These are phyloP conservation scores for Lomographa bimaculata DNA, from an alignment of 2,888 invertebrate genomes.

Conservation along the genomic window DNA sequence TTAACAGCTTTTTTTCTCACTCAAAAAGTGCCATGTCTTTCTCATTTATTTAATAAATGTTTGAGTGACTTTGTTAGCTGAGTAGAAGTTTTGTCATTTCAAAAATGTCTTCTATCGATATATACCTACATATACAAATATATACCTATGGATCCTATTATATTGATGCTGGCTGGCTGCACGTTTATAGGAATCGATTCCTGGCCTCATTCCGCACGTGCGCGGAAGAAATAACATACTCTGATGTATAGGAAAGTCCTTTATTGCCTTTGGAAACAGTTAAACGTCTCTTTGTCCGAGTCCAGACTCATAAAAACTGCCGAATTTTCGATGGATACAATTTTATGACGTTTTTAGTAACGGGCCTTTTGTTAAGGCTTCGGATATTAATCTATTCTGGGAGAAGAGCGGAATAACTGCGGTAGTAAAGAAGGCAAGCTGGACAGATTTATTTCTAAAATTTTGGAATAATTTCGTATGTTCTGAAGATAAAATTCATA, in stretches of 20 bases:
- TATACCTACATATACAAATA: too few species aligned
- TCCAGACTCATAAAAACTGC: constrained; percentile 73
- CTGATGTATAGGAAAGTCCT: constrained; percentile 60
- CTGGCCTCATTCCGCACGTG: constrained; percentile 67
- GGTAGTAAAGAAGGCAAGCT: constrained; percentile 11
- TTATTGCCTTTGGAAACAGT: constrained; percentile 61
- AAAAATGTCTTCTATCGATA: too few species aligned
- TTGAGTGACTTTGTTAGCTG: too few species aligned
- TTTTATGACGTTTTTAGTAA: constrained; percentile 57
- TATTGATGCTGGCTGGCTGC: constrained; percentile 14
- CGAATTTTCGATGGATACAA: constrained; percentile 54
- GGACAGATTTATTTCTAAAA: neutral
- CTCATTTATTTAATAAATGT: too few species aligned
- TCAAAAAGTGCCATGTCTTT: too few species aligned
- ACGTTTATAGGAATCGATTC: constrained; percentile 25
- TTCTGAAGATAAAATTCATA: too few species aligned
- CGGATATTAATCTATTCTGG: constrained; percentile 26
- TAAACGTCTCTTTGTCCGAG: constrained; percentile 65
- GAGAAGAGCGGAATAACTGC: constrained; percentile 15
- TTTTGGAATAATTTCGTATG: neutral
- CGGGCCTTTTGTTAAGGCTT: constrained; percentile 48
- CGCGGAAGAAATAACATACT: constrained; percentile 43
- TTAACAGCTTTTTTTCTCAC: too few species aligned
- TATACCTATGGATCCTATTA: too few species aligned
- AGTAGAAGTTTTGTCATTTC: constrained; percentile 9